Evolutionary conservation across 2,113 vertebrate species (phyloP).

Genomic region (Syngnathus scovelli): DNA sequence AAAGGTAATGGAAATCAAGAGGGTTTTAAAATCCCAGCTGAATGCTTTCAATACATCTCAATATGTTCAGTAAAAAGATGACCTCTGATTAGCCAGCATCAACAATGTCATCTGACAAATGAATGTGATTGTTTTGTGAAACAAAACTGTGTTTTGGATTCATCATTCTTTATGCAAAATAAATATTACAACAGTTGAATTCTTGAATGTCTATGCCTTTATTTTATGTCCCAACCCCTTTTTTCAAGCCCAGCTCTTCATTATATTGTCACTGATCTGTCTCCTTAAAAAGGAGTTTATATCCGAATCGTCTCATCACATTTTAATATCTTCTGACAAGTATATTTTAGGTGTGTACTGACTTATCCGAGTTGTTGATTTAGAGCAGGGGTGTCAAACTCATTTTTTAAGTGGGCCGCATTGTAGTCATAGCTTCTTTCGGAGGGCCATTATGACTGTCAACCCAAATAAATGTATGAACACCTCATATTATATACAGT

Average conservation of each 20-base stretch:
- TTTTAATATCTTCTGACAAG: not conserved
- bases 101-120: not conserved
- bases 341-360: not conserved
- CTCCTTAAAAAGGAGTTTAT: not conserved
- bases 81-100: not conserved
- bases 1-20: not conserved
- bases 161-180: not conserved
- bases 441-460: too few species aligned
- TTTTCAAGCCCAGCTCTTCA: not conserved
- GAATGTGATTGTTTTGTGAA: not conserved
- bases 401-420: too few species aligned
- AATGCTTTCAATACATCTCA: not conserved
- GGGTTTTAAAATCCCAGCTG: not conserved
- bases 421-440: too few species aligned
- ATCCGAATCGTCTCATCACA: not conserved
- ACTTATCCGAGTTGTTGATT: not conserved
- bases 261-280: not conserved
- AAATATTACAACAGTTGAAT: not conserved
- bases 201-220: not conserved
- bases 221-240: not conserved
- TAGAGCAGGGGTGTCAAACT: too few species aligned
- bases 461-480: too few species aligned
- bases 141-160: not conserved
- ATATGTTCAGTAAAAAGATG: not conserved
- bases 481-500: too few species aligned